Evolutionary conservation across 2,113 vertebrate genomes (phyloP), one percentile per base, ranked within the genome.

Genomic region (Platysternon megacephalum): DNA sequence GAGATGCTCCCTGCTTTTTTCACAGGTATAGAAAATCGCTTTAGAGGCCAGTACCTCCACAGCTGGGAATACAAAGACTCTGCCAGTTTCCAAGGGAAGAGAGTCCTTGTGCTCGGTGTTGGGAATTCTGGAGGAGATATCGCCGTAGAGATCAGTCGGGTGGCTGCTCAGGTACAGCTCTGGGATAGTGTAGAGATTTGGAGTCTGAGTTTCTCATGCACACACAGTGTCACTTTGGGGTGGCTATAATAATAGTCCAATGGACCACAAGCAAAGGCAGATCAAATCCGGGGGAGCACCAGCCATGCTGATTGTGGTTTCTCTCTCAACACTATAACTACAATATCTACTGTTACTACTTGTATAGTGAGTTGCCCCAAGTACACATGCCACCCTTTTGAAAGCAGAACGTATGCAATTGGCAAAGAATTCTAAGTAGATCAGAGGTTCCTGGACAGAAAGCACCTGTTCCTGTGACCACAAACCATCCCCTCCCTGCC

Each of bases 121-220:
- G 99, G 99, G 13, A 99, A 99, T 95, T 99, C 99, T 0, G 99
- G 98, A 1, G 98, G 98, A 0, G 99, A 99, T 86, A 86, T 99
- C 11, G 98, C 99, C 0, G 99, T 98, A 94, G 99, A 99, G 92
- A 97, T 99, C 78, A 99, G 99, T 51, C 98, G 84, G 5, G 97
- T 88, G 32, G 99, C 99, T 92, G 85, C 98, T 0, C 99, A 99
- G 98, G 99, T 99, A 98, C 10, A 22, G 5, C 8, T 49, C 79
- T 0, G 0, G 0, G 5, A 6, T 0, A 2, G 5, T 8, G 55
- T 0, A 84, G 84, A 49, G 61, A n/a, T 68, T 8, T n/a, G 14
- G 44, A 29, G 44, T 28, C 14, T 26, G 76, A 46, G 44, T 46
- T 79, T 26, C 44, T 79, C 22, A 3, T 29, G 44, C 22, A 46